These are phyloP conservation scores for Automeris io DNA, from an alignment of 2,888 invertebrate species.

Conservation along the genomic window DNA sequence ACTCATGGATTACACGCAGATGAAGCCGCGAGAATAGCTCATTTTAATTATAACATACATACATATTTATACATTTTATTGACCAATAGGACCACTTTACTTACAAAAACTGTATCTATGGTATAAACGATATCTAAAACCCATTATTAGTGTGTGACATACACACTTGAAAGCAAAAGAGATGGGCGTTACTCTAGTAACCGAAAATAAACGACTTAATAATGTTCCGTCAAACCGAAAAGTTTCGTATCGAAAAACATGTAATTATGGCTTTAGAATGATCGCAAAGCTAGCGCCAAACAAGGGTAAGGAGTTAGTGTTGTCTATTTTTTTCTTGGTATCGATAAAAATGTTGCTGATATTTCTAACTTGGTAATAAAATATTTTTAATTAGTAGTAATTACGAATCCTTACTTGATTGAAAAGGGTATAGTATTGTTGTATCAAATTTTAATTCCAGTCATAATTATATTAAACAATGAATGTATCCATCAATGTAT, in stretches of 20 bases:
- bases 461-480: too few relatives aligned
- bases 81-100: slow-evolving; percentile 14
- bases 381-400: too few relatives aligned
- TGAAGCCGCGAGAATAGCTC: too few relatives aligned
- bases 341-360: too few relatives aligned
- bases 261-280: slow-evolving; percentile 56
- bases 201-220: slow-evolving; percentile 60
- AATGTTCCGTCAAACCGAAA: slow-evolving; percentile 57
- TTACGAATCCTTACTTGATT: too few relatives aligned
- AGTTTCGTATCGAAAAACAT: slow-evolving; percentile 62
- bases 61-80: slow-evolving; percentile 1
- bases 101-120: slow-evolving; percentile 15
- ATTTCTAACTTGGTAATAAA: too few relatives aligned
- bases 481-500: too few relatives aligned
- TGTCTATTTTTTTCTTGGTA: slow-evolving; percentile 14
- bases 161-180: slow-evolving; percentile 19
- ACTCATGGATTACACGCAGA: too few relatives aligned
- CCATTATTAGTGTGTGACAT: slow-evolving; percentile 48
- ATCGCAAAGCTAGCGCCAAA: slow-evolving; percentile 25
- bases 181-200: slow-evolving; percentile 60
- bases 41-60: too few relatives aligned
- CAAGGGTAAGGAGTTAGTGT: slow-evolving; percentile 15
- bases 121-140: slow-evolving; percentile 34
- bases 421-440: too few relatives aligned
- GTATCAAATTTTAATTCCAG: too few relatives aligned